Evolutionary conservation across 2,888 invertebrate genomes (phyloP).

Genomic region (Ophion ventricosus): DNA sequence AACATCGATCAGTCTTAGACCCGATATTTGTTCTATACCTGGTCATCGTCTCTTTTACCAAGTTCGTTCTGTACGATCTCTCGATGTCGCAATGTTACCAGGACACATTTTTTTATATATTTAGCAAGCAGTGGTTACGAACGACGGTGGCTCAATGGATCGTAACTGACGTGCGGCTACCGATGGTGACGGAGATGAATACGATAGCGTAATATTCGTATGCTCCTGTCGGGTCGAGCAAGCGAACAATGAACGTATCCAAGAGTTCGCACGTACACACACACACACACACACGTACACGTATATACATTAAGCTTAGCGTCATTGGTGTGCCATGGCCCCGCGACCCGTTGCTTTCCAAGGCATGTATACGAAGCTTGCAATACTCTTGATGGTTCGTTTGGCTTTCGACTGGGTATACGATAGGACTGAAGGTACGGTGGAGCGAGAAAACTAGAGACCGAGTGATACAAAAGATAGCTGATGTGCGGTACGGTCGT

Average conservation of each 20-base stretch:
- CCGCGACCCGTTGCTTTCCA: constrained; percentile 30
- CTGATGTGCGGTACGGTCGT: constrained; percentile 48
- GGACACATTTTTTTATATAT: constrained; percentile 29
- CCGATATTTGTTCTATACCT: no score
- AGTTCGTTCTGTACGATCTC: background rate
- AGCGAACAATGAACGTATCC: constrained; percentile 42
- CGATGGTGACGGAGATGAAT: constrained; percentile 53
- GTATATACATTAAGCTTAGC: constrained; percentile 12
- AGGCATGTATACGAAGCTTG: constrained; percentile 31
- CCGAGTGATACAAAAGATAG: constrained; percentile 41
- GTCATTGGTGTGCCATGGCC: constrained; percentile 41
- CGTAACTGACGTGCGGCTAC: constrained; percentile 49
- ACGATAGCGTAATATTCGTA: constrained; percentile 62
- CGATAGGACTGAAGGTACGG: constrained; percentile 12
- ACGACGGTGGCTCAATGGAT: constrained; percentile 33
- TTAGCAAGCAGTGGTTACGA: background rate
- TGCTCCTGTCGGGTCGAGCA: constrained; percentile 39
- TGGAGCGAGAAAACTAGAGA: constrained; percentile 37
- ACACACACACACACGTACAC: background rate
- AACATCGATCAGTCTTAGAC: no score
- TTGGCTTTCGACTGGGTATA: constrained; percentile 5
- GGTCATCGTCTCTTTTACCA: no score
- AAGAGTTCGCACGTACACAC: constrained; percentile 7
- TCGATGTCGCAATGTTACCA: background rate
- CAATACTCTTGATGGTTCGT: constrained; percentile 55